Percentiles rank a stretch among this genome's conserved stretches.
These are phyloP conservation scores for Anhinga rufa DNA, from an alignment of 2,113 vertebrate species.

Conservation along the genomic window DNA sequence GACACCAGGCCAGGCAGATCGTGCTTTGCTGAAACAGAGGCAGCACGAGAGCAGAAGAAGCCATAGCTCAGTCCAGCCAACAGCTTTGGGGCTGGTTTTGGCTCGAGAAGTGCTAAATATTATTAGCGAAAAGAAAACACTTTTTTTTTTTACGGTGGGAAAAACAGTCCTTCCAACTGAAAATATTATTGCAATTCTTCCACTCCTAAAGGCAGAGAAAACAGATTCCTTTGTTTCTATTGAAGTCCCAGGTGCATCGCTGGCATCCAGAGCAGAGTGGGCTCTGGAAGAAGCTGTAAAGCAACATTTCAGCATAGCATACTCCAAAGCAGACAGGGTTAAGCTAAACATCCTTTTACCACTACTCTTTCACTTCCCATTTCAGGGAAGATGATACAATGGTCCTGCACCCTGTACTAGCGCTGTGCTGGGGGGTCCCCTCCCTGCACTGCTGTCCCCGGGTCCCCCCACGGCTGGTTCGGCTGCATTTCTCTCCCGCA, in stretches of 20 bases:
- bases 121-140: not conserved
- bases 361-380: slow-evolving; percentile 28
- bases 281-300: not conserved
- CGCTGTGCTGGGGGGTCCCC: not conserved
- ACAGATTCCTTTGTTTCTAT: not conserved
- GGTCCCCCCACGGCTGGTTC: not conserved
- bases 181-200: not conserved
- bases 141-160: not conserved
- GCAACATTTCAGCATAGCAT: slow-evolving; percentile 16
- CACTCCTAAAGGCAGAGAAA: not conserved
- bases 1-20: not conserved
- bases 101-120: not conserved
- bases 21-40: not conserved
- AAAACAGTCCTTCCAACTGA: not conserved
- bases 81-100: not conserved
- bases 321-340: slow-evolving; percentile 23
- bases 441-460: fast-evolving
- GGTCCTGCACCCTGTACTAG: not conserved
- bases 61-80: not conserved
- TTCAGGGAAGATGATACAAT: not conserved
- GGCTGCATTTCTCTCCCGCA: not conserved
- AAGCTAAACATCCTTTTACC: slow-evolving; percentile 31
- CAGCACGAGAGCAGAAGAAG: not conserved
- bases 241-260: not conserved
- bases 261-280: not conserved